Evolutionary conservation across 30 jellyfish, hydroid and myxozoan genomes (phyloP).

Genomic region (Hydra vulgaris): DNA sequence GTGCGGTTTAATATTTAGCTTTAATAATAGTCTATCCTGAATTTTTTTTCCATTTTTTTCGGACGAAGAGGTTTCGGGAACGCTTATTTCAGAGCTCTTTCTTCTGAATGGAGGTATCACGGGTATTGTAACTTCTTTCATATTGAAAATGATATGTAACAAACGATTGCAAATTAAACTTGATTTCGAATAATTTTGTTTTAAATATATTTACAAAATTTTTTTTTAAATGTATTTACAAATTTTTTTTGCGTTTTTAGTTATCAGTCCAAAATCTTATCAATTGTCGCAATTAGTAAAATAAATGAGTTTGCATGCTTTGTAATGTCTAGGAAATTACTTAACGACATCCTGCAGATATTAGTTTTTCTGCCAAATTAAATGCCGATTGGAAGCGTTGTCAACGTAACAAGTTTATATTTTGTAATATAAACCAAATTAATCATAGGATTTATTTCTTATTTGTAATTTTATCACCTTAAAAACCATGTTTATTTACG

Average conservation of each 20-base stretch:
- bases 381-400: not conserved
- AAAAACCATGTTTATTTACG: too few species aligned
- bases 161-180: not conserved
- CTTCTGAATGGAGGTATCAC: not conserved
- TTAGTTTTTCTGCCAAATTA: not conserved
- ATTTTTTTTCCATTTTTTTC: too few species aligned
- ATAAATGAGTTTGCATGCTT: not conserved
- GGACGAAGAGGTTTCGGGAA: too few species aligned
- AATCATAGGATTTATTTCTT: too few species aligned
- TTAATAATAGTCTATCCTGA: not conserved
- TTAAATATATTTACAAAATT: not conserved
- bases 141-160: not conserved
- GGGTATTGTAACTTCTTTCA: not conserved
- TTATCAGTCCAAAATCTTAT: not conserved
- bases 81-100: not conserved
- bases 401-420: too few species aligned
- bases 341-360: not conserved
- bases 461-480: too few species aligned
- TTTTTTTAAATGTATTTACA: too few species aligned
- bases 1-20: not conserved
- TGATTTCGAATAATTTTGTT: not conserved
- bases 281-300: not conserved
- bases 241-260: not conserved
- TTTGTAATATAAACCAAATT: too few species aligned
- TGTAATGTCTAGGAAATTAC: not conserved